Percentiles rank a stretch among this genome's conserved stretches.
Conservation (phyloP, 2,888 invertebrate species). For the Cyaniris semiargus region DNA sequence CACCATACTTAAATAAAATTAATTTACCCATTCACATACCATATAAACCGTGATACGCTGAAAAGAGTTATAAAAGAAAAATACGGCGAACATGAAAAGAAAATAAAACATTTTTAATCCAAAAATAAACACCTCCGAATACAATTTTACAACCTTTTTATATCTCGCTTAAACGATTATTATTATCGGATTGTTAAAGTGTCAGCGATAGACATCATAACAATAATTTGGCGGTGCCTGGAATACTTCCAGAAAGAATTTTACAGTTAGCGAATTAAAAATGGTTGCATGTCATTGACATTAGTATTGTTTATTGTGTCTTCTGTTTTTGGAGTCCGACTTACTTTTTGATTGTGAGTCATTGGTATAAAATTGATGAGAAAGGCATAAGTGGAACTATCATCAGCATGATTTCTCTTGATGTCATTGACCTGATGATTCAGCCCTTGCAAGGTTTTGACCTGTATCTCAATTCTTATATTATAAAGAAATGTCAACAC, state of each 20-base stretch:
- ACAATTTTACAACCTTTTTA: background rate
- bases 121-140: background rate
- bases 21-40: background rate
- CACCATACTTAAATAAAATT: background rate
- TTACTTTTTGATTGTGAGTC: slow-evolving; percentile 27
- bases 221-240: slow-evolving; percentile 39
- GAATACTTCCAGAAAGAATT: slow-evolving; percentile 23
- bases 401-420: slow-evolving; percentile 15
- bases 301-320: slow-evolving; percentile 56
- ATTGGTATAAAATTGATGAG: slow-evolving; percentile 21
- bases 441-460: background rate
- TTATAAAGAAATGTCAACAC: too few relatives aligned
- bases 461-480: background rate
- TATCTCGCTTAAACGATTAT: background rate
- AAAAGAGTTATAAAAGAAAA: background rate
- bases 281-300: slow-evolving; percentile 51
- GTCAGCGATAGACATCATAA: slow-evolving; percentile 37
- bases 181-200: slow-evolving; percentile 44
- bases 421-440: slow-evolving; percentile 13
- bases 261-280: slow-evolving; percentile 27
- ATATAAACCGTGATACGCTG: background rate
- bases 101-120: background rate
- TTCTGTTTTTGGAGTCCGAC: slow-evolving; percentile 37
- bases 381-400: slow-evolving; percentile 3
- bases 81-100: background rate